Evolutionary conservation across 2,797 vertebrate genomes (phyloP).

Genomic region (Anas acuta): DNA sequence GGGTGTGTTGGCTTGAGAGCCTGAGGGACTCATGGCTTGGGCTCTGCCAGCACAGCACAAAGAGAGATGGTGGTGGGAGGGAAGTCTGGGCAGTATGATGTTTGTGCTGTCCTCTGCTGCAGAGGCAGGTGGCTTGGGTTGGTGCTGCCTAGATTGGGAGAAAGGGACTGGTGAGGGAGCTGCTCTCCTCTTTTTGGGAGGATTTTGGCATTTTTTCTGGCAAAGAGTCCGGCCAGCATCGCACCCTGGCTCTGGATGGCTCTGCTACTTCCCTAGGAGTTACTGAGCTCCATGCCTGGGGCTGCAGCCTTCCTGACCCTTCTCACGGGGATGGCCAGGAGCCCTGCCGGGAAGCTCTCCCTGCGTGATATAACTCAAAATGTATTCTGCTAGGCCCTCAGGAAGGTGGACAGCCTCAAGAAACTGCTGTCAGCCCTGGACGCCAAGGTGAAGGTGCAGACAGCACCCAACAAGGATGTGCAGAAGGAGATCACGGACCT

Average conservation of each 20-base stretch:
- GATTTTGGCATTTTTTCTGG: background rate
- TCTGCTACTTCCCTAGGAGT: background rate
- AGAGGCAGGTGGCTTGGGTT: background rate
- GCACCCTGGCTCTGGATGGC: background rate
- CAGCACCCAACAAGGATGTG: constrained; percentile 90
- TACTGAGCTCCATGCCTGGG: background rate
- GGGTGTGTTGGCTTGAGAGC: background rate
- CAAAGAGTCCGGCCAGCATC: background rate
- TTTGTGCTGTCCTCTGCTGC: too few relatives aligned
- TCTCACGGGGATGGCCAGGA: background rate
- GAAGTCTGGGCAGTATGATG: background rate
- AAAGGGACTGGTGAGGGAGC: background rate
- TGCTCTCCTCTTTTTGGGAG: background rate
- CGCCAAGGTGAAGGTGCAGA: constrained; percentile 91
- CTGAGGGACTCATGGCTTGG: background rate
- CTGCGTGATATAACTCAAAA: background rate
- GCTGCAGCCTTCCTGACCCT: background rate
- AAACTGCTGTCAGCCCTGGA: constrained; percentile 83
- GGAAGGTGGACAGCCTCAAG: constrained; percentile 88
- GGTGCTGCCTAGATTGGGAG: background rate
- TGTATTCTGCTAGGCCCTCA: constrained; percentile 84
- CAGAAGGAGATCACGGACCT: constrained; percentile 94
- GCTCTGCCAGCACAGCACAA: too few relatives aligned
- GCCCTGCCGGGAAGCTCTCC: background rate
- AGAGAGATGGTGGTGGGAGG: background rate